Evolutionary conservation across 2,113 vertebrate species (phyloP).

Genomic region (Nyctereutes procyonoides): DNA sequence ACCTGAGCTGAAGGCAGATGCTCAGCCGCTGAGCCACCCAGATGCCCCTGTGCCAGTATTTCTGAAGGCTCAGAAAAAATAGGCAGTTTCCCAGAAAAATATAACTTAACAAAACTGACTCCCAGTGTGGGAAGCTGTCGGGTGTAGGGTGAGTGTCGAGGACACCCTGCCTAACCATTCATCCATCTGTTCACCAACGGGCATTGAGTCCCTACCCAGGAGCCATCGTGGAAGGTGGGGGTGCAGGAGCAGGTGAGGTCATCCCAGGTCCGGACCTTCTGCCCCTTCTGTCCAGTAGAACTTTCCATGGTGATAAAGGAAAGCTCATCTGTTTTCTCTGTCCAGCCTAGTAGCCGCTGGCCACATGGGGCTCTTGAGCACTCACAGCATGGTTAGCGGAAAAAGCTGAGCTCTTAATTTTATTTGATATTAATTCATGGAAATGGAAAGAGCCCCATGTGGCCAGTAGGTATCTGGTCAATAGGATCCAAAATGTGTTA

Average conservation of each 20-base stretch:
- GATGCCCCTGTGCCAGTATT: neutral
- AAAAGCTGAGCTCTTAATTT: neutral
- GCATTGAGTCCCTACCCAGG: neutral
- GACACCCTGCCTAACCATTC: neutral
- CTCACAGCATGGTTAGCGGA: neutral
- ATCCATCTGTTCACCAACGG: neutral
- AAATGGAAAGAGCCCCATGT: neutral
- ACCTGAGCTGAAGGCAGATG: neutral
- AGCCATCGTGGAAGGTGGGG: rapidly evolving
- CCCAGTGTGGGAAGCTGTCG: neutral
- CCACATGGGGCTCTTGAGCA: neutral
- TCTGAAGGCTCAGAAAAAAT: neutral
- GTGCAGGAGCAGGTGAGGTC: rapidly evolving
- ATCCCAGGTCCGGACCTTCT: no score
- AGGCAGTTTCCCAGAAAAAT: neutral
- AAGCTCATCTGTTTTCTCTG: neutral
- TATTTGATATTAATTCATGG: neutral
- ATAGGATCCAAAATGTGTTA: neutral
- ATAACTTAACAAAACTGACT: neutral
- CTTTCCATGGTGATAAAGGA: rapidly evolving
- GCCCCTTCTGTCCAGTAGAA: neutral
- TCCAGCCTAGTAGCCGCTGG: neutral
- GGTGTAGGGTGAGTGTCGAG: neutral
- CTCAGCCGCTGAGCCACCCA: neutral
- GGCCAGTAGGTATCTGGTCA: neutral